Conservation (phyloP, 2,888 invertebrate genomes). For the Smittia aterrima region DNA sequence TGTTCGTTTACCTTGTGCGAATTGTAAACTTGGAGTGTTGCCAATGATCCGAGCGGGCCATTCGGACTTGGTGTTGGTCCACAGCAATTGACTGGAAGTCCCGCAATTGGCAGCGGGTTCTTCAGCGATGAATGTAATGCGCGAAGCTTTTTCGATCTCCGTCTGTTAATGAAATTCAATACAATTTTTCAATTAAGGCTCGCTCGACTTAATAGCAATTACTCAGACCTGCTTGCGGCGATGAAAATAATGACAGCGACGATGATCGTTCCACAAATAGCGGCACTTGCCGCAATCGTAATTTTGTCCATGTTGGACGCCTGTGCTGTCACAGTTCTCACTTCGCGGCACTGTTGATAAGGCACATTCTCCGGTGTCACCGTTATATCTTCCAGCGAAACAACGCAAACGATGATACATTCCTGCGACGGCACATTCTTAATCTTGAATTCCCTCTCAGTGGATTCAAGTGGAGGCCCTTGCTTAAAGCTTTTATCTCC, state of each 20-base stretch:
- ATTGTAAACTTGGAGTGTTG: constrained; percentile 80
- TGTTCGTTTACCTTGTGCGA: constrained; percentile 65
- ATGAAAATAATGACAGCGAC: constrained; percentile 88
- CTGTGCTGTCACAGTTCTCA: constrained; percentile 78
- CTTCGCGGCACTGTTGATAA: constrained; percentile 83
- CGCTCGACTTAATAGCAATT: constrained; percentile 23
- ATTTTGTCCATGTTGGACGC: constrained; percentile 93
- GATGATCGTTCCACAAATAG: constrained; percentile 88
- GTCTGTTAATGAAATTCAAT: constrained; percentile 49
- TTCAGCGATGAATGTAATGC: constrained; percentile 68
- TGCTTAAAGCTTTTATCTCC: constrained; percentile 88
- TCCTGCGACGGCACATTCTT: constrained; percentile 92
- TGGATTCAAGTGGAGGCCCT: constrained; percentile 84
- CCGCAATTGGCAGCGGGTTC: constrained; percentile 66
- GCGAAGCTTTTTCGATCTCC: constrained; percentile 75
- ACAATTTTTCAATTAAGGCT: not conserved
- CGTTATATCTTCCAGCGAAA: constrained; percentile 83
- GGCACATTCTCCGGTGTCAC: constrained; percentile 85
- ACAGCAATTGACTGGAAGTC: constrained; percentile 78
- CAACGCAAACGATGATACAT: constrained; percentile 90
- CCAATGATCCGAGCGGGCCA: constrained; percentile 77
- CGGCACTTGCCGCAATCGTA: constrained; percentile 89
- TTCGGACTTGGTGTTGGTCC: constrained; percentile 75
- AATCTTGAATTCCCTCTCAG: constrained; percentile 87
- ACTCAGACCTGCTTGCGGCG: constrained; percentile 66